Percentiles rank a stretch among this genome's conserved stretches.
Conservation (phyloP, 2,113 vertebrate species). For the Chunga burmeisteri region DNA sequence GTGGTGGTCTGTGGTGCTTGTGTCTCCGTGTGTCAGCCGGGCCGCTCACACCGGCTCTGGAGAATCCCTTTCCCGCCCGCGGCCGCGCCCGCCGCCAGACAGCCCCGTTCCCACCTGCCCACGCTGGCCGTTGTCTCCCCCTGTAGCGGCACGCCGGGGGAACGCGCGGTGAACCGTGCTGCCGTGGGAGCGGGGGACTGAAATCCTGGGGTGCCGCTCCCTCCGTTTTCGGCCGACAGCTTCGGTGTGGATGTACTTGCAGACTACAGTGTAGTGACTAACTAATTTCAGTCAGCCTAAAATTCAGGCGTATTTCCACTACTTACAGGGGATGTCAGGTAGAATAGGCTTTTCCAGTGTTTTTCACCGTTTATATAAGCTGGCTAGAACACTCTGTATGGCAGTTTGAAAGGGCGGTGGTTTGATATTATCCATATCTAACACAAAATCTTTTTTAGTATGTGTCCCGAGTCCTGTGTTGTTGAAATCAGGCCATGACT, state of each 20-base stretch:
- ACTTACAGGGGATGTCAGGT: neutral
- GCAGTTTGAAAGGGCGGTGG: neutral
- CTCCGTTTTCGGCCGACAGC: neutral
- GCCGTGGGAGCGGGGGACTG: too few species aligned
- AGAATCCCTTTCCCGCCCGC: neutral
- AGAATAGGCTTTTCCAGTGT: neutral
- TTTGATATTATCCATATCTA: neutral
- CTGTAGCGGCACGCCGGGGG: constrained; percentile 48
- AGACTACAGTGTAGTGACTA: neutral
- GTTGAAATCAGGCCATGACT: neutral
- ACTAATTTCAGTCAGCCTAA: neutral
- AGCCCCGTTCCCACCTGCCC: neutral
- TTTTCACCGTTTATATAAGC: neutral
- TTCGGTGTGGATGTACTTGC: neutral
- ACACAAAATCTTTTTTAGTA: neutral
- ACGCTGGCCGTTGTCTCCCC: constrained; percentile 50
- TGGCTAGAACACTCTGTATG: neutral
- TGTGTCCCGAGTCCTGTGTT: neutral
- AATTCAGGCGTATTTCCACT: neutral
- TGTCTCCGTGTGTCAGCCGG: neutral
- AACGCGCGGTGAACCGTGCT: too few species aligned
- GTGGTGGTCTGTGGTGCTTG: neutral
- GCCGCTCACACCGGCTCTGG: neutral
- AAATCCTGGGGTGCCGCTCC: neutral
- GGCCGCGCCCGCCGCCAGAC: rapidly evolving